Evolutionary conservation across 2,797 vertebrate genomes (phyloP).

Genomic region (Sitta carolinensis): DNA sequence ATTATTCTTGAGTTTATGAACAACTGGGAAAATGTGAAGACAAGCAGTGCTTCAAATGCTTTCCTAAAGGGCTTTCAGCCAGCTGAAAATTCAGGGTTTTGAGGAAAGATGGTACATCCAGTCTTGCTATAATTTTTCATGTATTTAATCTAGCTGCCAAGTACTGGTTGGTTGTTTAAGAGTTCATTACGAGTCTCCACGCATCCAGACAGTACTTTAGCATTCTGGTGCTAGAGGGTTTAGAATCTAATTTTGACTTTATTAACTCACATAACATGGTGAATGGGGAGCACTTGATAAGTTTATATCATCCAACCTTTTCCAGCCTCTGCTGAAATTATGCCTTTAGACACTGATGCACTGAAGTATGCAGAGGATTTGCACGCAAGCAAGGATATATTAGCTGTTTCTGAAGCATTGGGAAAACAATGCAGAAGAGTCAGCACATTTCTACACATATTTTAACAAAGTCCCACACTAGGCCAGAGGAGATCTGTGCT

Average conservation of each 20-base stretch:
- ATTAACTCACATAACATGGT: constrained; percentile 27
- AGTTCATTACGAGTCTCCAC: constrained; percentile 2
- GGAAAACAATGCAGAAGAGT: background rate
- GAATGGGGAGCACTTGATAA: background rate
- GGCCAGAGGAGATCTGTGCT: background rate
- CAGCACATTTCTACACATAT: background rate
- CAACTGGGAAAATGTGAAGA: background rate
- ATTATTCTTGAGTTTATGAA: constrained; percentile 4
- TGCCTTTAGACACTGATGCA: background rate
- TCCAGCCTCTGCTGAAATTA: background rate
- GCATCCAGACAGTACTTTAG: background rate
- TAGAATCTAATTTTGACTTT: constrained; percentile 42
- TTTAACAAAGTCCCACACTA: background rate
- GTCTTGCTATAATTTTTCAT: constrained; percentile 4
- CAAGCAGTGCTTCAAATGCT: background rate
- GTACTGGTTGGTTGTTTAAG: background rate
- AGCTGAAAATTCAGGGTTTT: background rate
- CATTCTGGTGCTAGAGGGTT: constrained; percentile 7
- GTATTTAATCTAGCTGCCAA: constrained; percentile 23
- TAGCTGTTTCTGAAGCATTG: background rate
- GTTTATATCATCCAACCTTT: background rate
- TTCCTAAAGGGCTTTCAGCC: background rate
- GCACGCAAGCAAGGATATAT: background rate
- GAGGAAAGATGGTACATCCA: background rate
- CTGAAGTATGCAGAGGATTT: background rate